phyloP scores from a whole-genome alignment of 2,113 vertebrate species.

The Plecotus auritus region DNA sequence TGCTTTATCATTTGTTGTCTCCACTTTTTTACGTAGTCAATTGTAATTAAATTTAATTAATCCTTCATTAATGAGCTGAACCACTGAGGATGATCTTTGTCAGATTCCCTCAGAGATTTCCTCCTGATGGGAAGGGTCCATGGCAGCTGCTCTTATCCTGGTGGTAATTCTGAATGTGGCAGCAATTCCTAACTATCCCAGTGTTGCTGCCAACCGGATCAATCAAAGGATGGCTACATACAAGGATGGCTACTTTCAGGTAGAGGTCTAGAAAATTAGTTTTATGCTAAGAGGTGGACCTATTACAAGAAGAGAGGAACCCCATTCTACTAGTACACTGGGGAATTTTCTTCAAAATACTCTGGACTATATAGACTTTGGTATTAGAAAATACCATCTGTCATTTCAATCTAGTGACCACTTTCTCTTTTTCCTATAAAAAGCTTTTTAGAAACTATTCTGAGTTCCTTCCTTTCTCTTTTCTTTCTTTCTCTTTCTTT shows the following conservation, averaged over 20 bases:
- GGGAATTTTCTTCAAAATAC: background rate
- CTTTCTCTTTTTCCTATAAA: background rate
- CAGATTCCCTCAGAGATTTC: background rate
- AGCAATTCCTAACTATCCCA: background rate
- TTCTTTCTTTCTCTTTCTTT: background rate
- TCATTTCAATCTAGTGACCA: background rate
- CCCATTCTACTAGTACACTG: background rate
- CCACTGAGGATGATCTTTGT: background rate
- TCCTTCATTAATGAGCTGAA: background rate
- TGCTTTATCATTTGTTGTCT: constrained; percentile 9
- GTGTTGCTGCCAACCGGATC: background rate
- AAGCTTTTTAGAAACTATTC: background rate
- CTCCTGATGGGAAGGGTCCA: background rate
- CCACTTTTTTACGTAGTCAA: background rate
- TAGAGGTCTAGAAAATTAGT: background rate
- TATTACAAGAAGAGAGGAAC: background rate
- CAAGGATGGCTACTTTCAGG: background rate
- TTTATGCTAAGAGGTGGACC: background rate
- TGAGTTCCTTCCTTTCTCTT: background rate
- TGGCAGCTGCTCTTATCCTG: background rate
- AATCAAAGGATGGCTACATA: background rate
- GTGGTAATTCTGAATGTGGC: background rate
- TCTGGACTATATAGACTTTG: background rate
- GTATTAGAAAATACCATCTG: background rate
- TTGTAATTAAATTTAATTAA: constrained; percentile 7